Conservation (phyloP, 2,888 invertebrate genomes). For the Dryadula phaetusa region DNA sequence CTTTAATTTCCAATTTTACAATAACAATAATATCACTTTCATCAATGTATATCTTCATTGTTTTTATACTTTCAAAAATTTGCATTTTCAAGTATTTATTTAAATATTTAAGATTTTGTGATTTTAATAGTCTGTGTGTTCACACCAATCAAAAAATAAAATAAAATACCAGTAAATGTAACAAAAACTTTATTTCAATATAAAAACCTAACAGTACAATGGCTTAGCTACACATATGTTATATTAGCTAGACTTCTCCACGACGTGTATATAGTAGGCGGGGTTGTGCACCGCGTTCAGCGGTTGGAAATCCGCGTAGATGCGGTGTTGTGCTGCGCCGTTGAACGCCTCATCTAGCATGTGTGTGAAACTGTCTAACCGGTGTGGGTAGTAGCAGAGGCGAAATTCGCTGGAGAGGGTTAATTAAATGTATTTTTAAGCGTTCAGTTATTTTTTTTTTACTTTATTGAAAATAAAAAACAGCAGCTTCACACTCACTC, state of each 20-base stretch:
- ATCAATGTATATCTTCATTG: too few relatives aligned
- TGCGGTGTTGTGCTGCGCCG: constrained; percentile 86
- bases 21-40: too few relatives aligned
- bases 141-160: too few relatives aligned
- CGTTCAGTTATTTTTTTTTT: too few relatives aligned
- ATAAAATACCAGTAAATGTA: background rate
- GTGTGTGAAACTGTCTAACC: constrained; percentile 87
- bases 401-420: constrained; percentile 88
- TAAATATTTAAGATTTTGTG: too few relatives aligned
- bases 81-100: too few relatives aligned
- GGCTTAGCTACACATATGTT: background rate
- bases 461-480: too few relatives aligned
- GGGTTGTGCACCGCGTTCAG: constrained; percentile 79
- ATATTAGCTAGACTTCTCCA: constrained; percentile 84
- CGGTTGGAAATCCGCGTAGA: constrained; percentile 93
- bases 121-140: too few relatives aligned
- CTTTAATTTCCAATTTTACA: too few relatives aligned
- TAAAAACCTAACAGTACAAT: constrained; percentile 1
- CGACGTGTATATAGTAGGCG: constrained; percentile 93
- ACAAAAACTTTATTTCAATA: constrained; percentile 20
- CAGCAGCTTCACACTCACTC: too few relatives aligned
- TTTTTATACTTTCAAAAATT: too few relatives aligned
- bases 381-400: constrained; percentile 94
- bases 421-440: too few relatives aligned
- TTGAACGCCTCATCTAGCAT: constrained; percentile 89